Evolutionary conservation across 2,888 invertebrate genomes (phyloP), one percentile per base, ranked within the genome.

Genomic region (Campopleginae sp.): DNA sequence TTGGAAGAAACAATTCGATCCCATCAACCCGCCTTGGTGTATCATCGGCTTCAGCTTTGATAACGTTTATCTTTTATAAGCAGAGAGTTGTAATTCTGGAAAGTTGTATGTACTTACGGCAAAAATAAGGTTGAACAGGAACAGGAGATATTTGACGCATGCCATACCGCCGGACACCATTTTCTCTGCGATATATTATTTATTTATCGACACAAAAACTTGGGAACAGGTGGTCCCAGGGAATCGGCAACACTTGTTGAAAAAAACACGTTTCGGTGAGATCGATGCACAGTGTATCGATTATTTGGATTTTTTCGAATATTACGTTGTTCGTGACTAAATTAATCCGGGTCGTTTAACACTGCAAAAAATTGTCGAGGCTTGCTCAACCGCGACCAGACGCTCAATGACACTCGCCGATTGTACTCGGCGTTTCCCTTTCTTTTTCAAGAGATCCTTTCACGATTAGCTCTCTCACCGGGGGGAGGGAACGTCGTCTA

Each of bases 81-180:
- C 17, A 3, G 1, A 14, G 19, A 23, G 66, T 66, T 42, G 19
- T 14, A 23, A 58, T 58, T 27, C 42, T 7, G 12, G 19, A 33
- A 17, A 31, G 19, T n/a, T 38, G 19, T 66, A 12, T 23, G 7
- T 87, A 92, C 97, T 96, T 94, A 98, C 98, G 94, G 97, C 98
- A 65, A 98, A 97, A 89, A 98, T 94, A 89, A 98, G 95, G 94
- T 98, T 98, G 95, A 98, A 98, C 89, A 97, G 95, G 94, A 98
- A 98, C 72, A 98, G 95, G 85, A 98, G 95, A 94, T 97, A 98
- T 94, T 98, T 98, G 90, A 98, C 96, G 94, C 98, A 98, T 90
- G 97, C 96, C 96, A 97, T 97, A 92, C 97, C 97, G 89, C 96
- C 96, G 90, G 96, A 95, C 94, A 96, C 96, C 97, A 97, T 97